A percentile compares a stretch with the other conserved stretches of the same genome.
Conservation (phyloP, 1,140 invertebrate genomes). For the Tribolium castaneum region DNA sequence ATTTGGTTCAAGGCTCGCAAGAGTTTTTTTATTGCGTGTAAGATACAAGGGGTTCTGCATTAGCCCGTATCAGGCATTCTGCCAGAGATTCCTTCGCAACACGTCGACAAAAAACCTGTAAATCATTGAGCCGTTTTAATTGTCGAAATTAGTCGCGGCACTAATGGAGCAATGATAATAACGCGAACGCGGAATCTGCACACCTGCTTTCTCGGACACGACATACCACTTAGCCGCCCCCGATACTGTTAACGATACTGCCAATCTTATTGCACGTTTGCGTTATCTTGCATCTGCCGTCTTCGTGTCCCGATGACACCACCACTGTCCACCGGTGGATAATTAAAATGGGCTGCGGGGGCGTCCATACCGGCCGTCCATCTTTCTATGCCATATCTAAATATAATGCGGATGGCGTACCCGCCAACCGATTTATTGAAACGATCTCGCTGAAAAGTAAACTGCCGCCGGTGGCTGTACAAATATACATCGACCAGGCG, state of each 20-base stretch:
- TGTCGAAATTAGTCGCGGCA: conserved; percentile 12
- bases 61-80: not conserved
- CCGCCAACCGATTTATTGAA: conserved; percentile 51
- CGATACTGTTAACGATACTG: conserved; percentile 29
- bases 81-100: not conserved
- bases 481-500: conserved; percentile 49
- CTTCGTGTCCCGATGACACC: conserved; percentile 19
- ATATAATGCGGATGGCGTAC: conserved; percentile 26
- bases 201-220: conserved; percentile 25
- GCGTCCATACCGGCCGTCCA: not conserved
- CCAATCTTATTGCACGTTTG: conserved; percentile 25
- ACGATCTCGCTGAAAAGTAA: conserved; percentile 51
- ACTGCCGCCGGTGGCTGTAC: conserved; percentile 48
- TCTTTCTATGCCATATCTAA: conserved; percentile 10
- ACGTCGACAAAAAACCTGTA: not conserved
- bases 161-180: conserved; percentile 16
- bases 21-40: not conserved
- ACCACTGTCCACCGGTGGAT: conserved; percentile 1
- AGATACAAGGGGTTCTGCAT: not conserved
- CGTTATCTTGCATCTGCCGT: conserved; percentile 25
- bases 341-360: conserved; percentile 24
- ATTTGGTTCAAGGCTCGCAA: no score
- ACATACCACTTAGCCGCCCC: conserved; percentile 30
- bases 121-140: conserved; percentile 16
- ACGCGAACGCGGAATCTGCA: conserved; percentile 5